Conservation (phyloP, 2,797 vertebrate species). For the Coreius guichenoti region DNA sequence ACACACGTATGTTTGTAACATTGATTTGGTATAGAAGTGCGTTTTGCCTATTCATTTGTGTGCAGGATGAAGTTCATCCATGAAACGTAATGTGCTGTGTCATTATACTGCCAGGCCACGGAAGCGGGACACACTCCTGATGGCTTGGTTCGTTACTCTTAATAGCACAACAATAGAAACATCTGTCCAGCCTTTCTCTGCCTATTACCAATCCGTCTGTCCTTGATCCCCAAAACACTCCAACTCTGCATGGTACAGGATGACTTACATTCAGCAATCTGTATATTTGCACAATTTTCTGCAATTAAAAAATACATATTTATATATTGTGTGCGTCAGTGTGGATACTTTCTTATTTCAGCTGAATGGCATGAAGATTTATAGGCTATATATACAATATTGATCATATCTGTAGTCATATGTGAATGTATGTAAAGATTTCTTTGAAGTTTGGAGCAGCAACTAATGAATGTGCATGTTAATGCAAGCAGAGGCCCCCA, state of each 20-base stretch:
- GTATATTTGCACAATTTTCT: neutral
- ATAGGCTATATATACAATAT: neutral
- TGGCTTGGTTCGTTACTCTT: conserved; percentile 88
- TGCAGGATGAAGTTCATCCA: conserved; percentile 56
- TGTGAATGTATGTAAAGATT: neutral
- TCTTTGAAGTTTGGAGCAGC: neutral
- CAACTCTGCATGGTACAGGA: conserved; percentile 24
- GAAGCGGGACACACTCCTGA: conserved; percentile 64
- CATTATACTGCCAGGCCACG: conserved; percentile 52
- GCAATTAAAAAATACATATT: neutral
- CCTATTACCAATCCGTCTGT: conserved; percentile 55
- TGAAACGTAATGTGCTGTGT: conserved; percentile 63
- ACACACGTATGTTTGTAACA: neutral
- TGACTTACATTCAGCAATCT: neutral
- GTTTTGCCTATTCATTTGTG: conserved; percentile 32
- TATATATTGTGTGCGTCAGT: neutral
- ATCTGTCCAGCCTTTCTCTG: conserved; percentile 86
- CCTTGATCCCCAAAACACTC: neutral
- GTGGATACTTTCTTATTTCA: neutral
- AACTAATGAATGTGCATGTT: conserved; percentile 14
- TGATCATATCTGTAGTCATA: neutral
- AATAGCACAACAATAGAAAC: conserved; percentile 90
- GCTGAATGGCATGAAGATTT: neutral
- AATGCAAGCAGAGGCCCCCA: conserved; percentile 34
- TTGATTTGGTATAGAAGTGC: conserved; percentile 5